phyloP scores from a whole-genome alignment of 1,140 invertebrate genomes.

The Tenebrio molitor region DNA sequence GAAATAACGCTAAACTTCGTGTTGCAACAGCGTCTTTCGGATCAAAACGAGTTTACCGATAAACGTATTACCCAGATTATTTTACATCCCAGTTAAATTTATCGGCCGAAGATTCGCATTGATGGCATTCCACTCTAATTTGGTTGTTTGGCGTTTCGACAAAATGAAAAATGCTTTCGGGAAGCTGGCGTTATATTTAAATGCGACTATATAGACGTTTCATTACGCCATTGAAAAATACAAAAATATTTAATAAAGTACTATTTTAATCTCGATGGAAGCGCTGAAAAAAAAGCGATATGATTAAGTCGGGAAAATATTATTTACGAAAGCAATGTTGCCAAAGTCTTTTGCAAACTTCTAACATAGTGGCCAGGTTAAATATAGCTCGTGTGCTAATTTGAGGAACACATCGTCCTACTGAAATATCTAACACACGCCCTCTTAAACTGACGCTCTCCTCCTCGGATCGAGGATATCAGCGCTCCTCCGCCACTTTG shows the following conservation, averaged over 20 bases:
- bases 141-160: slow-evolving; percentile 3
- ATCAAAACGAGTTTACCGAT: slow-evolving; percentile 38
- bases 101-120: slow-evolving; percentile 2
- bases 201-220: not conserved
- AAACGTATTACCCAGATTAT: slow-evolving; percentile 18
- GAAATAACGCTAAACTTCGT: slow-evolving; percentile 25
- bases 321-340: slow-evolving; percentile 55
- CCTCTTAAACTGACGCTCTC: slow-evolving; percentile 54
- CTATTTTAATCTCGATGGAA: slow-evolving; percentile 37
- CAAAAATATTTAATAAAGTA: slow-evolving; percentile 27
- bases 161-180: slow-evolving; percentile 16
- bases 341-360: slow-evolving; percentile 56
- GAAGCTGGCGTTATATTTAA: not conserved
- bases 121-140: slow-evolving; percentile 29
- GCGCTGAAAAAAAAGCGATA: slow-evolving; percentile 45
- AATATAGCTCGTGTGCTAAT: slow-evolving; percentile 60
- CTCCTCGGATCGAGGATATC: slow-evolving; percentile 40
- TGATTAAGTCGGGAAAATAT: slow-evolving; percentile 58
- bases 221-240: slow-evolving; percentile 1
- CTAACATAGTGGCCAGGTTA: slow-evolving; percentile 59
- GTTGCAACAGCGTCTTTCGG: slow-evolving; percentile 17
- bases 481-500: slow-evolving; percentile 8
- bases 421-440: slow-evolving; percentile 61
- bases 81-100: slow-evolving; percentile 28
- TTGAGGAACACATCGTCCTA: slow-evolving; percentile 60